These are phyloP conservation scores for Sterrhoptilus dennistouni DNA, from an alignment of 2,113 vertebrate species.

Conservation along the genomic window DNA sequence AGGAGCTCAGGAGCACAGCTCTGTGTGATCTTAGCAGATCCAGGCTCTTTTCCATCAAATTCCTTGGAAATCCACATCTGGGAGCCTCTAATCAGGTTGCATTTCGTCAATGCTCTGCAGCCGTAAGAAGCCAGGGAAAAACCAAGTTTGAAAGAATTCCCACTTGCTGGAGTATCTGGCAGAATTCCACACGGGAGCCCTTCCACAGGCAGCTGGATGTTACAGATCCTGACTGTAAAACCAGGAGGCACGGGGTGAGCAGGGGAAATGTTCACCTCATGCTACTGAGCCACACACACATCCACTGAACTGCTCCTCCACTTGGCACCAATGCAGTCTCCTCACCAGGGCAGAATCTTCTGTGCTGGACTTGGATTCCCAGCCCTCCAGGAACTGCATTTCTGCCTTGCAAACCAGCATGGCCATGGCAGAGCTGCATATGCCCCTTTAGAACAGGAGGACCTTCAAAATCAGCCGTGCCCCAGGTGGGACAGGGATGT, in stretches of 20 bases:
- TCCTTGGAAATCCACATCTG: neutral
- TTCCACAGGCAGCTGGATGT: neutral
- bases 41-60: neutral
- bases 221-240: neutral
- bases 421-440: neutral
- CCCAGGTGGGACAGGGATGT: neutral
- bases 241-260: neutral
- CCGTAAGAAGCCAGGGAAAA: neutral
- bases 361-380: neutral
- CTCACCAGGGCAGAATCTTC: neutral
- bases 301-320: neutral
- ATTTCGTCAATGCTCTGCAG: neutral
- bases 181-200: neutral
- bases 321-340: neutral
- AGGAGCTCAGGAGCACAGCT: neutral
- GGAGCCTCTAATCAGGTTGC: neutral
- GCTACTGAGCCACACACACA: neutral
- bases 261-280: neutral
- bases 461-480: rapidly evolving
- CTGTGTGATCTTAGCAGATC: neutral
- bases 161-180: neutral
- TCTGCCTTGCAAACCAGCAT: neutral
- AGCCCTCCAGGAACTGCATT: neutral
- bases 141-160: neutral
- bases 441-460: neutral